Conservation (phyloP, 1,140 invertebrate species). For the Tetragonula clypearis region DNA sequence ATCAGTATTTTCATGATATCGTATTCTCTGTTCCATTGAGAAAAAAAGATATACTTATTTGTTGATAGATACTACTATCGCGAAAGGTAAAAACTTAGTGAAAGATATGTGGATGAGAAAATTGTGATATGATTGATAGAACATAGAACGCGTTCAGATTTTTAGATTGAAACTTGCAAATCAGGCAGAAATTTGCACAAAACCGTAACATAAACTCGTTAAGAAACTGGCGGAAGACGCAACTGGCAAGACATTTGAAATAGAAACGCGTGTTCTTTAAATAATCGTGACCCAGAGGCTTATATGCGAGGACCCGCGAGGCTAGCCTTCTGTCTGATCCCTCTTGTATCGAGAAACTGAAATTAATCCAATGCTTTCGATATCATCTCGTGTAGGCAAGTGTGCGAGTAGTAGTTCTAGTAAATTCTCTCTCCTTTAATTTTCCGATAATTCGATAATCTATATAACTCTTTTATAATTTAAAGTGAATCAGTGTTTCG, state of each 20-base stretch:
- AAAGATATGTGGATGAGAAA: neutral
- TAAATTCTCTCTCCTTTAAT: neutral
- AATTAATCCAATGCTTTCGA: slow-evolving; percentile 22
- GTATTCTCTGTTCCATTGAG: neutral
- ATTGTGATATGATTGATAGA: too few species aligned
- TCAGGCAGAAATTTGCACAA: slow-evolving; percentile 30
- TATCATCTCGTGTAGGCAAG: too few species aligned
- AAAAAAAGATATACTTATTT: neutral
- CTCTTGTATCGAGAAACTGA: slow-evolving; percentile 48
- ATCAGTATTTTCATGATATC: neutral
- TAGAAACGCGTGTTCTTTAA: slow-evolving; percentile 80
- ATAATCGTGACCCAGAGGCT: slow-evolving; percentile 81
- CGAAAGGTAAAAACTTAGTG: too few species aligned
- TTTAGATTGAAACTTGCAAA: neutral
- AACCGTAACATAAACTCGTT: slow-evolving; percentile 62
- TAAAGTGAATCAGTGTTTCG: neutral
- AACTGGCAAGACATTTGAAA: slow-evolving; percentile 79
- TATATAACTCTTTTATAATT: neutral
- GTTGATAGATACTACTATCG: too few species aligned
- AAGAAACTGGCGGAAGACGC: slow-evolving; percentile 76
- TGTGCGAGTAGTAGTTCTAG: neutral
- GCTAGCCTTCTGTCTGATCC: slow-evolving; percentile 46
- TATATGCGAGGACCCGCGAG: slow-evolving; percentile 59
- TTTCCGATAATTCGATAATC: neutral
- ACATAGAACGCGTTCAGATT: neutral